Evolutionary conservation across 2,888 invertebrate genomes (phyloP), one percentile per base, ranked within the genome.

Genomic region (Pollenia amentaria): DNA sequence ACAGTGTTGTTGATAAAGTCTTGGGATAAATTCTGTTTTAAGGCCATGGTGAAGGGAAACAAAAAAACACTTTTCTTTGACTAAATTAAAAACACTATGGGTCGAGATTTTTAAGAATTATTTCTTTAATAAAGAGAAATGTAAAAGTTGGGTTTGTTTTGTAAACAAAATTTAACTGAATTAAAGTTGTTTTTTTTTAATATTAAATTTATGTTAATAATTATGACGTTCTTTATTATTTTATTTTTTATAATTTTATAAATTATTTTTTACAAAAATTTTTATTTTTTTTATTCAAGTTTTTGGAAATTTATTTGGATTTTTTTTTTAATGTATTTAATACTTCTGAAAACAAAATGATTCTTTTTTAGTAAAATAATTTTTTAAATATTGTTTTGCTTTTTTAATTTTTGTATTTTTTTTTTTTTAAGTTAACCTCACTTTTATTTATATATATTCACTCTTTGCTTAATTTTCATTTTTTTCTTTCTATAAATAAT

Each of bases 1-100:
- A 73, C 60, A 69, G 53, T 55, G 57, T 73, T 53, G n/a, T 65
- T 72, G 7, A 53, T n/a, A 21, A 51, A 16, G 46, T 29, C 11
- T 65, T 64, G 21, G 2, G 21, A 69, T 65, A 70, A 79, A 62
- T 80, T 85, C 12, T 84, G 67, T 69, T 73, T 67, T 72, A 84
- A 73, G 78, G 84, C 78, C 84, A 84, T 84, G 51, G 16, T 80
- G 62, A 42, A 44, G 44, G 9, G 16, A 21, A 21, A 29, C 29
- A 29, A 29, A 29, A 29, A 29, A 29, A 29, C 6, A 29, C 29
- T 29, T 6, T 29, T 29, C 6, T 6, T 29, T 6, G 29, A 29
- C 6, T 29, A 29, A 29, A 6, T 29, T 29, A 29, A 29, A 29
- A 29, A 29, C 29, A 29, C 29, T 29, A 29, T 29, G 29, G 29